Conservation (phyloP, 2,113 vertebrate genomes). For the Chaenogobius annularis region DNA sequence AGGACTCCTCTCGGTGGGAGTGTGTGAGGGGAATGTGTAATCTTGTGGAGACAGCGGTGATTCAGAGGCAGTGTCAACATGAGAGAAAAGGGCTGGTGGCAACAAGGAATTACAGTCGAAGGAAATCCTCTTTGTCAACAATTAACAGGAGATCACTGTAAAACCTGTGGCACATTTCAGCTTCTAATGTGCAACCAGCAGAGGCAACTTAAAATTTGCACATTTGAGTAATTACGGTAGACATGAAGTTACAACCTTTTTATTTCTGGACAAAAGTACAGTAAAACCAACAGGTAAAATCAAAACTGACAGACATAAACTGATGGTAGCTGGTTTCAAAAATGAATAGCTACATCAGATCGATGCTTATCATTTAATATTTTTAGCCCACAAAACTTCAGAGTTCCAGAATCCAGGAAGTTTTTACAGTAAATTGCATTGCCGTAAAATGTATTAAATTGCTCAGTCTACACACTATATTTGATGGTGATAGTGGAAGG, state of each 20-base stretch:
- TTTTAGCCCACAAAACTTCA: no score
- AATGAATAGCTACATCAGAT: no score
- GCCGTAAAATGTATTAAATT: no score
- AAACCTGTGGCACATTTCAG: slow-evolving; percentile 30
- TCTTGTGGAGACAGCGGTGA: slow-evolving; percentile 43
- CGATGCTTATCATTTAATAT: no score
- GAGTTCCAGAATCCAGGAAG: no score
- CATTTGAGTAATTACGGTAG: slow-evolving; percentile 50
- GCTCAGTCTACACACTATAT: no score
- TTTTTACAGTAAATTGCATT: no score
- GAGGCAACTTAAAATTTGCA: slow-evolving; percentile 49
- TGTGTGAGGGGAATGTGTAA: slow-evolving; percentile 54
- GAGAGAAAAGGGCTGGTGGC: slow-evolving; percentile 43
- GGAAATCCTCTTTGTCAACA: slow-evolving; percentile 51
- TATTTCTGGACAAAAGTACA: no score
- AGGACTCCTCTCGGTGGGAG: slow-evolving; percentile 40
- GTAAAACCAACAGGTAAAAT: no score
- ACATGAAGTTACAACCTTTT: slow-evolving; percentile 31
- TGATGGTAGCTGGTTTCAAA: no score
- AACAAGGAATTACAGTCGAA: slow-evolving; percentile 51
- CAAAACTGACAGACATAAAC: no score
- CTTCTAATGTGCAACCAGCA: slow-evolving; percentile 34
- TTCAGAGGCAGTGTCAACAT: slow-evolving; percentile 40
- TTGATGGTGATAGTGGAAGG: no score
- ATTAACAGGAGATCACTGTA: slow-evolving; percentile 48